phyloP scores from a whole-genome alignment of 1,140 invertebrate species.

The Camponotus vicinus region DNA sequence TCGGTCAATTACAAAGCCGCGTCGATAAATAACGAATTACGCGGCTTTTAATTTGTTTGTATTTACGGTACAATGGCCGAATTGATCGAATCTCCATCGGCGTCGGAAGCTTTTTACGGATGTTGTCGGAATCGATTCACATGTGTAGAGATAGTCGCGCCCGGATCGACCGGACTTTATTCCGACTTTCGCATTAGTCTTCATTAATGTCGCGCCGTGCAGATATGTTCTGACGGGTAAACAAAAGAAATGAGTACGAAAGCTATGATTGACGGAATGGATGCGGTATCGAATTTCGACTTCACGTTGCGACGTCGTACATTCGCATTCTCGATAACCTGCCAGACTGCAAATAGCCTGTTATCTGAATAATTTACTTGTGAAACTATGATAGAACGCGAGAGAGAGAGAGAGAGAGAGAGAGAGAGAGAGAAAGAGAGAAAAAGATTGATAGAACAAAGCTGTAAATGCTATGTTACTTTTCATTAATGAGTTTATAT shows the following conservation, averaged over 20 bases:
- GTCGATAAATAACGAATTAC: slow-evolving; percentile 75
- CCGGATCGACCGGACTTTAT: slow-evolving; percentile 14
- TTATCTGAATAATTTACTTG: neutral
- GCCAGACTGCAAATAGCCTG: slow-evolving; percentile 6
- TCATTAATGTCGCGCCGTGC: slow-evolving; percentile 67
- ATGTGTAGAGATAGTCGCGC: neutral
- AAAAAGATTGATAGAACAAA: no score
- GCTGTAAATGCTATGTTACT: neutral
- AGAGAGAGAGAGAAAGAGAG: neutral
- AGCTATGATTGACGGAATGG: slow-evolving; percentile 29
- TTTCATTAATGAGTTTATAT: neutral
- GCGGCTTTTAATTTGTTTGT: slow-evolving; percentile 68
- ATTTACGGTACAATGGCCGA: slow-evolving; percentile 48
- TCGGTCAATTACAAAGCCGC: slow-evolving; percentile 68
- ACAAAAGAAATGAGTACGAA: slow-evolving; percentile 1
- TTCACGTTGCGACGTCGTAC: neutral
- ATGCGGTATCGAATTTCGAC: slow-evolving; percentile 22
- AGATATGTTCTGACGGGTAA: slow-evolving; percentile 28
- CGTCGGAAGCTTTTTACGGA: slow-evolving; percentile 11
- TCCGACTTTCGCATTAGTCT: slow-evolving; percentile 63
- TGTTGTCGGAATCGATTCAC: slow-evolving; percentile 15
- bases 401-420: neutral
- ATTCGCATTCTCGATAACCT: slow-evolving; percentile 4
- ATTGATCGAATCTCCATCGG: slow-evolving; percentile 38
- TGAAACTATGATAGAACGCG: neutral